Base-by-base conservation (phyloP, 2,888 invertebrate species). In the Acrocyrtus sp. region DNA sequence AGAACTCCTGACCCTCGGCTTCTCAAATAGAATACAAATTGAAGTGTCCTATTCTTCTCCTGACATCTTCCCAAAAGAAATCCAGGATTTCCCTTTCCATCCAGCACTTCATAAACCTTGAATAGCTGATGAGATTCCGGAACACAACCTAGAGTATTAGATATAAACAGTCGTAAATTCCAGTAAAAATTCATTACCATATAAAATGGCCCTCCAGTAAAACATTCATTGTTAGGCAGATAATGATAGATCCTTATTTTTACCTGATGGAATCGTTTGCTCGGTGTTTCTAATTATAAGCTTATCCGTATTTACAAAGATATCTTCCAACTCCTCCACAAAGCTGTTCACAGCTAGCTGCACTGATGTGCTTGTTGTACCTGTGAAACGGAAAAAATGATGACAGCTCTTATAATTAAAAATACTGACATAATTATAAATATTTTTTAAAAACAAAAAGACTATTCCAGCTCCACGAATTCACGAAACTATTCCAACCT, bases 231-330 rank as follows among this genome's bases (percentile, higher is more conserved):
- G n/a, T n/a, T n/a, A n/a, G n/a, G n/a, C n/a, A n/a, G n/a, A n/a
- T n/a, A n/a, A n/a, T 47, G 8, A 19, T 8, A 47, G 17, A 47
- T 21, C 26, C 34, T 34, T 12, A 34, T 8, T n/a, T n/a, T 43
- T 45, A 75, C 70, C 72, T 57, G 68, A 27, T 51, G 68, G 68
- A 45, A 69, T 68, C 22, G 68, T 63, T 10, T 72, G 68, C 4
- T 72, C 65, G 19, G 56, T 63, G 21, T 61, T 60, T 39, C 69
- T 57, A 26, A 76, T 65, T 26, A 69, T 39, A 8, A 76, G 56
- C 34, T 76, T 76, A 41, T 76, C 75, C 12, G 75, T 76, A 39
- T 63, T 72, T 22, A 67, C 68, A 63, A 76, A 68, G 21, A 76
- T 72, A 26, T 76, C 75, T 50, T 76, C 75, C 43, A 76, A 26